A percentile compares a stretch with the other conserved stretches of the same genome.
These are phyloP conservation scores for Odocoileus virginianus DNA, from an alignment of 2,113 vertebrate species.

Conservation along the genomic window DNA sequence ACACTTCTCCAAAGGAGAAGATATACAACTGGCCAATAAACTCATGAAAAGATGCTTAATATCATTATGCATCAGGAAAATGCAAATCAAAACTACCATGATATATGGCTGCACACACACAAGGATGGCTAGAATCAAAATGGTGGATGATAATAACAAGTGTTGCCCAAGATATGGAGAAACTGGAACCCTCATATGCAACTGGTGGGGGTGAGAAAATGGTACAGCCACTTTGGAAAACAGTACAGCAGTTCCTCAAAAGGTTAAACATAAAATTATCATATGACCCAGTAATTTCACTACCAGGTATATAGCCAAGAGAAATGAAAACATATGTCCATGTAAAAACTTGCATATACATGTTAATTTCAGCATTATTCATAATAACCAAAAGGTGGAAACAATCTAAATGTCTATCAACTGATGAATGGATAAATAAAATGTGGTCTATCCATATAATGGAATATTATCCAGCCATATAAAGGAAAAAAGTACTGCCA, in stretches of 20 bases:
- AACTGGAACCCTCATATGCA: background rate
- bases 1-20: slow-evolving; percentile 15
- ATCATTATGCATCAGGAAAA: slow-evolving; percentile 41
- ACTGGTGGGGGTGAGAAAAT: background rate
- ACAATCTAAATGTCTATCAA: background rate
- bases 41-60: slow-evolving; percentile 11
- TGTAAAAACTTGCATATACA: background rate
- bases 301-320: background rate
- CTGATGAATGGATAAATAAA: slow-evolving; percentile 16
- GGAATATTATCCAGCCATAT: background rate
- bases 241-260: slow-evolving; percentile 11
- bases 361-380: background rate
- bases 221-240: background rate
- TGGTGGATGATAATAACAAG: background rate
- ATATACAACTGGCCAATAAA: background rate
- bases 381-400: slow-evolving; percentile 9
- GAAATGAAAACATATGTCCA: background rate
- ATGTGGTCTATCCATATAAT: background rate
- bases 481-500: slow-evolving; percentile 9
- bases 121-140: slow-evolving; percentile 24
- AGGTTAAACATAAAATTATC: slow-evolving; percentile 9
- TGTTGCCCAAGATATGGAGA: background rate
- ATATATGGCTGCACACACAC: background rate
- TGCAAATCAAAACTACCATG: slow-evolving; percentile 22
- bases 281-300: background rate